A percentile compares a stretch with the other conserved stretches of the same genome.
Conservation (phyloP, 2,888 invertebrate genomes). For the Archips xylosteana region DNA sequence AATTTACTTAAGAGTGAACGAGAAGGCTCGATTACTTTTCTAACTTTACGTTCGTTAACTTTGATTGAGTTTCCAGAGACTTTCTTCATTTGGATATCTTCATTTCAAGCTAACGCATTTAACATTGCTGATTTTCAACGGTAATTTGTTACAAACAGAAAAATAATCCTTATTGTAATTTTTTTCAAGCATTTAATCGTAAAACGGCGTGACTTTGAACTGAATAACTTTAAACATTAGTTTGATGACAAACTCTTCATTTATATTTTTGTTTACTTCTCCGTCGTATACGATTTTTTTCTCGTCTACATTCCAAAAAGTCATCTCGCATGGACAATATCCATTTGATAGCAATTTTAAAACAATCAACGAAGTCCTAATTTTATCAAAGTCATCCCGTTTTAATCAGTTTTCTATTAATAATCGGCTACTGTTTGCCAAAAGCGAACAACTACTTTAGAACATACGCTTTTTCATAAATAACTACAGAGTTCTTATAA, state of each 20-base stretch:
- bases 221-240: too few species aligned
- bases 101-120: slow-evolving; percentile 14
- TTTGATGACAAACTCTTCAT: too few species aligned
- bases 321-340: too few species aligned
- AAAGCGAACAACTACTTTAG: slow-evolving; percentile 81
- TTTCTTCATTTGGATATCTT: slow-evolving; percentile 26
- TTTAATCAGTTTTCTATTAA: not conserved
- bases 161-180: not conserved
- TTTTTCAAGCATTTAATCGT: too few species aligned
- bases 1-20: not conserved
- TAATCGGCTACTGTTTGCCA: slow-evolving; percentile 50
- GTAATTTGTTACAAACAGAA: not conserved
- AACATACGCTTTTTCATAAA: slow-evolving; percentile 76
- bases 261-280: too few species aligned
- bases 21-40: slow-evolving; percentile 21
- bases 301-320: too few species aligned
- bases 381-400: too few species aligned
- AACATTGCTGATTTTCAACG: not conserved
- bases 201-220: too few species aligned
- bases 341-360: too few species aligned
- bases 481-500: slow-evolving; percentile 34
- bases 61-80: slow-evolving; percentile 21
- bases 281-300: too few species aligned
- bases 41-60: slow-evolving; percentile 14
- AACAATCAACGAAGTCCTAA: too few species aligned